Evolutionary conservation across 2,113 vertebrate species (phyloP).

Genomic region (Indicator maculatus): DNA sequence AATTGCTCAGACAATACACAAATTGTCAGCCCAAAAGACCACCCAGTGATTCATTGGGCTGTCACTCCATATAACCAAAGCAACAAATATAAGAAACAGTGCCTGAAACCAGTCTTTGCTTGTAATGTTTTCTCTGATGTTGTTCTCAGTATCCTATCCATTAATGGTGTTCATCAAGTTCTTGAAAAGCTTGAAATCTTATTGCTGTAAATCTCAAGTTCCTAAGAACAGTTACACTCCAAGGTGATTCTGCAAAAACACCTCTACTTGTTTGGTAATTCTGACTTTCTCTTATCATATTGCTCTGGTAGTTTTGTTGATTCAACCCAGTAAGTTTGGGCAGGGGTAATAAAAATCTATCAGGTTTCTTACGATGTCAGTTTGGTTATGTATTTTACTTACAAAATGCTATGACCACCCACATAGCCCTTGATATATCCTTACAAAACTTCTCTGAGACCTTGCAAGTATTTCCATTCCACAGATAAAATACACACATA

Average conservation of each 20-base stretch:
- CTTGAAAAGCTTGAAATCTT: neutral
- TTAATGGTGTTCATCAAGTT: neutral
- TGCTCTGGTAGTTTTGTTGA: neutral
- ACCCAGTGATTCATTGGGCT: slow-evolving; percentile 60
- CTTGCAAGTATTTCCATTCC: neutral
- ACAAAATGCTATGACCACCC: neutral
- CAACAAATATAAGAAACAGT: slow-evolving; percentile 52
- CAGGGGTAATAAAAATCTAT: neutral
- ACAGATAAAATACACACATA: neutral
- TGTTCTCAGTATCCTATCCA: neutral
- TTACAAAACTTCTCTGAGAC: neutral
- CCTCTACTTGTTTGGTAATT: neutral
- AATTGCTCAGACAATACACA: slow-evolving; percentile 44
- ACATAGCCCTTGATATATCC: neutral
- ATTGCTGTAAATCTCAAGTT: neutral
- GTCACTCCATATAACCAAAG: slow-evolving; percentile 51
- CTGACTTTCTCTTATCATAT: neutral
- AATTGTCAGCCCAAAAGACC: slow-evolving; percentile 49
- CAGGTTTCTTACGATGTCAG: neutral
- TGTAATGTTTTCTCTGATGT: neutral
- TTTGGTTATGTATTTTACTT: neutral
- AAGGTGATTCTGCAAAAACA: neutral
- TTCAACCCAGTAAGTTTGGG: neutral
- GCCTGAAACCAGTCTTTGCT: neutral
- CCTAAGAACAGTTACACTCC: neutral